Evolutionary conservation across 2,888 invertebrate genomes (phyloP).

Genomic region (Conus canariensis): DNA sequence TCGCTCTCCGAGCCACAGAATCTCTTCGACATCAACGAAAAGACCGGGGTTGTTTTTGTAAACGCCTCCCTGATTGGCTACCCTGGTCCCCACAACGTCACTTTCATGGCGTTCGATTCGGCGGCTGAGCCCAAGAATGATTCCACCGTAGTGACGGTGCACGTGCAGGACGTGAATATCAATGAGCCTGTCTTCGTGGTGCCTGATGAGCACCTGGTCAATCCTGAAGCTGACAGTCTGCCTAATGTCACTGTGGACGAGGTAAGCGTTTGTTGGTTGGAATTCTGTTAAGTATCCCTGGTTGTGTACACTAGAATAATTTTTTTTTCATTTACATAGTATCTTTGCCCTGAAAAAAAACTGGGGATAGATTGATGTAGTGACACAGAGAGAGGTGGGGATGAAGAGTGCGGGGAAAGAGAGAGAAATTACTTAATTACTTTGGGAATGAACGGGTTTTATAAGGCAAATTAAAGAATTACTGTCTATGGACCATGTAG

Average conservation of each 20-base stretch:
- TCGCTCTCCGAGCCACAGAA: conserved; percentile 82
- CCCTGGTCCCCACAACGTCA: conserved; percentile 55
- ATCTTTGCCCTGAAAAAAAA: no score
- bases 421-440: no score
- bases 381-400: no score
- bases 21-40: conserved; percentile 5
- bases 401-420: no score
- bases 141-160: conserved; percentile 80
- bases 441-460: no score
- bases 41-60: conserved; percentile 83
- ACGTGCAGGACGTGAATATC: conserved; percentile 94
- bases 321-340: neutral
- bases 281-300: neutral
- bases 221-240: conserved; percentile 21
- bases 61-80: conserved; percentile 91
- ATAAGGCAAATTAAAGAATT: no score
- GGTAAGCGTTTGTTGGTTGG: conserved; percentile 33
- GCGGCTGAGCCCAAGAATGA: conserved; percentile 56
- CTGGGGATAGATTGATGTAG: no score
- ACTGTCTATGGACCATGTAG: no score
- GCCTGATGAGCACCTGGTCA: conserved; percentile 40
- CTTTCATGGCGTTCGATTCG: conserved; percentile 59
- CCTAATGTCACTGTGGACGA: conserved; percentile 49
- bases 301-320: neutral
- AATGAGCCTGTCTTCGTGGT: conserved; percentile 84